Percentiles rank a stretch among this genome's conserved stretches.
Evolutionary conservation across 1,140 invertebrate species (phyloP).

Genomic region (Paraescarpia echinospica): DNA sequence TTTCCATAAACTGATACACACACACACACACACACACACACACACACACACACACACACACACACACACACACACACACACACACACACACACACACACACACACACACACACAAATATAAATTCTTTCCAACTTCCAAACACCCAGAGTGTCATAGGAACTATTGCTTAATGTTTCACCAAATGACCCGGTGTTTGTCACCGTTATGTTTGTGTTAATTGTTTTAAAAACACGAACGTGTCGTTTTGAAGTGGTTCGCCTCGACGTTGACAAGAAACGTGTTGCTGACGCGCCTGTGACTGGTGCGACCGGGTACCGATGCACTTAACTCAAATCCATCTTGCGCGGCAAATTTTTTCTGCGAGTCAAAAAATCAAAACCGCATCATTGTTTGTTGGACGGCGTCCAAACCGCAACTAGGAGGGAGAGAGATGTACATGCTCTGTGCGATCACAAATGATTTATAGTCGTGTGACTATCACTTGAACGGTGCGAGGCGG

Average conservation of each 20-base stretch:
- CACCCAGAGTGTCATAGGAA: too few species aligned
- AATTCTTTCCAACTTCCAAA: too few species aligned
- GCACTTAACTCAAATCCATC: background rate
- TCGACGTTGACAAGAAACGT: background rate
- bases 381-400: background rate
- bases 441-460: background rate
- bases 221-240: background rate
- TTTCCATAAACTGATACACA: background rate
- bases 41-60: background rate
- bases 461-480: background rate
- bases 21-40: background rate
- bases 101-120: background rate
- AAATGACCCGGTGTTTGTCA: background rate
- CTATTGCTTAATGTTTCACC: too few species aligned
- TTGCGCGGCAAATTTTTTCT: background rate
- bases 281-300: background rate
- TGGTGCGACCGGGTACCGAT: background rate
- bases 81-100: background rate
- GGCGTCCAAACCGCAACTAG: background rate
- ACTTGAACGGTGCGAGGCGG: background rate
- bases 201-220: background rate
- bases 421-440: background rate
- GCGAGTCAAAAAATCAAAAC: background rate
- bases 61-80: background rate
- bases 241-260: background rate